Evolutionary conservation across 1,140 invertebrate species (phyloP), one percentile per base, ranked within the genome.

Genomic region (Drosophila lacertosa): DNA sequence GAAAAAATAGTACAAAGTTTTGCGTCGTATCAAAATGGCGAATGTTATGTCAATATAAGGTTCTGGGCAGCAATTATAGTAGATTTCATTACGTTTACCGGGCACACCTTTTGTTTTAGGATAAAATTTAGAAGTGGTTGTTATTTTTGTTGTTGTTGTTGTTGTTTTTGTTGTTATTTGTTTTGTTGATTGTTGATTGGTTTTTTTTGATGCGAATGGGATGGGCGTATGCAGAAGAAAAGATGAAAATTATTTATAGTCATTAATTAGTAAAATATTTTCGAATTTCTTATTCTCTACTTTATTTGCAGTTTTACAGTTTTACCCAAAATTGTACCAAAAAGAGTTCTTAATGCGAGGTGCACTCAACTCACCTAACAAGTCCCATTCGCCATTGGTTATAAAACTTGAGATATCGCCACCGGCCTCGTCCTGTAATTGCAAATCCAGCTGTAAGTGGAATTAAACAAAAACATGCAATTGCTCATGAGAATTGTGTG

Each of bases 1-100:
- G 95, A 99, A 99, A 93, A 99, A 99, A 94, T 99, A 99, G 94
- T 99, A 99, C 74, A 99, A 95, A 70, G 98, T 99, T 92, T 99
- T 95, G 91, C 99, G 95, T 91, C 98, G 94, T 93, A 99, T 99
- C 92, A 98, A 96, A 90, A 99, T 98, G 89, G 96, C 97, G 94
- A 99, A 99, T 79, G 98, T 99, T 86, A 99, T 97, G 93, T 99
- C 98, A 91, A 99, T 96, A 93, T 99, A 99, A 80, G 97, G 97
- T 93, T 98, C 96, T 73, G 96, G 97, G 93, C 97, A 98, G 93
- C 97, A 98, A 92, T 97, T 96, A 94, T 98, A 98, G 93, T 95
- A 96, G 92, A 97, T 97, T 92, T 95, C 95, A 92, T 98, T 98
- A 92, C 96, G 95, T 92, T 97, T 97, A 80, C 97, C 97, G 77